Evolutionary conservation across 1,140 invertebrate genomes (phyloP).

Genomic region (Palaemon carinicauda): DNA sequence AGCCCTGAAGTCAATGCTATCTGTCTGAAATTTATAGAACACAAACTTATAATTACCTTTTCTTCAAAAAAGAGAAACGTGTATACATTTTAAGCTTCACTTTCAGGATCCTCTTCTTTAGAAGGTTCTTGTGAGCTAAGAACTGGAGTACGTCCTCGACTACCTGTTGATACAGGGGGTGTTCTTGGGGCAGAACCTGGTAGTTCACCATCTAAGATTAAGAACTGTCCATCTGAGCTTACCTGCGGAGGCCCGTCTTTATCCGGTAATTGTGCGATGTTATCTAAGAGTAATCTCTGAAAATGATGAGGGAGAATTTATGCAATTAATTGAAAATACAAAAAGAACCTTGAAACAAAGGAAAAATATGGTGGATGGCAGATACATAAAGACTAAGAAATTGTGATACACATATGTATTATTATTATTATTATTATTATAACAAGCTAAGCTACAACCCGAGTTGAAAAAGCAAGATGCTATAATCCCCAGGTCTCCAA

Average conservation of each 20-base stretch:
- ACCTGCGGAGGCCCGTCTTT: slow-evolving; percentile 32
- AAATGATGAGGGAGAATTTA: background rate
- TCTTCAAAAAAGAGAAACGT: background rate
- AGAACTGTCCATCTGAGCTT: slow-evolving; percentile 44
- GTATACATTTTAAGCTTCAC: slow-evolving; percentile 22
- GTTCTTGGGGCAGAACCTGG: slow-evolving; percentile 16
- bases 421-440: too few relatives aligned
- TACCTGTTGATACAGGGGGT: background rate
- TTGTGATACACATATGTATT: too few relatives aligned
- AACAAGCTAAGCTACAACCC: too few relatives aligned
- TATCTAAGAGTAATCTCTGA: slow-evolving; percentile 28
- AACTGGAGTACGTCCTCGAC: background rate
- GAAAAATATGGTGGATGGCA: too few relatives aligned
- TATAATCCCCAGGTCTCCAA: too few relatives aligned
- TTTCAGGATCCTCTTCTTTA: slow-evolving; percentile 34
- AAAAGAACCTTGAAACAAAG: background rate
- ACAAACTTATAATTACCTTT: too few relatives aligned
- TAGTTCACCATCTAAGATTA: slow-evolving; percentile 36
- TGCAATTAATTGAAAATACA: background rate
- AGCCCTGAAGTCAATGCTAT: too few relatives aligned
- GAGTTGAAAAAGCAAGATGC: too few relatives aligned
- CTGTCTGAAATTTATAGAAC: too few relatives aligned
- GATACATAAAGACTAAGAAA: too few relatives aligned
- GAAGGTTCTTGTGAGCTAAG: background rate
- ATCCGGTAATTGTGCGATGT: slow-evolving; percentile 45